Percentiles rank a stretch among this genome's conserved stretches.
These are phyloP conservation scores for Podiceps cristatus DNA, from an alignment of 2,113 vertebrate species.

Conservation along the genomic window DNA sequence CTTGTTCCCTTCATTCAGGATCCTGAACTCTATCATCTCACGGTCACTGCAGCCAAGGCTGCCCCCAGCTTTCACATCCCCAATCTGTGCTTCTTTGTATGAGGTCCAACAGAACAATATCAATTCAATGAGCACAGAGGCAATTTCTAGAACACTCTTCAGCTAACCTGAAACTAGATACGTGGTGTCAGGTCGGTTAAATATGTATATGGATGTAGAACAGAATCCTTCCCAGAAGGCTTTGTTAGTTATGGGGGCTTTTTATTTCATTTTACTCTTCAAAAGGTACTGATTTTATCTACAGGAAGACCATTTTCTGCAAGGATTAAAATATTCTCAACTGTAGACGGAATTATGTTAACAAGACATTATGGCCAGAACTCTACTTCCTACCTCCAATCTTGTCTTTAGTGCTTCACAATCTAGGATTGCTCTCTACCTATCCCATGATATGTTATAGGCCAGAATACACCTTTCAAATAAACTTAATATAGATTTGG, in stretches of 20 bases:
- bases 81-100: not conserved
- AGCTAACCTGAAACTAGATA: not conserved
- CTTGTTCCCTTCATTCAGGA: no score
- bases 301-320: not conserved
- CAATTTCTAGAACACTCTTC: not conserved
- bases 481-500: not conserved
- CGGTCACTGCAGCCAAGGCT: no score
- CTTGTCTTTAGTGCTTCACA: not conserved
- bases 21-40: no score
- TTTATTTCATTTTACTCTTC: not conserved
- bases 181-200: not conserved
- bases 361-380: not conserved
- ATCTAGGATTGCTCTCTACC: not conserved
- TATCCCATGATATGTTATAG: accelerated
- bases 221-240: not conserved
- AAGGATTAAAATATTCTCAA: not conserved
- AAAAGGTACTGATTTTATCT: not conserved
- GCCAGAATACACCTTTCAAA: not conserved
- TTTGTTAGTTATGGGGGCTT: not conserved
- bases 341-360: not conserved
- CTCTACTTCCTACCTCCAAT: not conserved
- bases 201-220: not conserved
- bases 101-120: not conserved
- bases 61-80: not conserved
- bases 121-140: not conserved